Evolutionary conservation across 1,140 invertebrate species (phyloP), one percentile per base, ranked within the genome.

Genomic region (Vollenhovia emeryi): DNA sequence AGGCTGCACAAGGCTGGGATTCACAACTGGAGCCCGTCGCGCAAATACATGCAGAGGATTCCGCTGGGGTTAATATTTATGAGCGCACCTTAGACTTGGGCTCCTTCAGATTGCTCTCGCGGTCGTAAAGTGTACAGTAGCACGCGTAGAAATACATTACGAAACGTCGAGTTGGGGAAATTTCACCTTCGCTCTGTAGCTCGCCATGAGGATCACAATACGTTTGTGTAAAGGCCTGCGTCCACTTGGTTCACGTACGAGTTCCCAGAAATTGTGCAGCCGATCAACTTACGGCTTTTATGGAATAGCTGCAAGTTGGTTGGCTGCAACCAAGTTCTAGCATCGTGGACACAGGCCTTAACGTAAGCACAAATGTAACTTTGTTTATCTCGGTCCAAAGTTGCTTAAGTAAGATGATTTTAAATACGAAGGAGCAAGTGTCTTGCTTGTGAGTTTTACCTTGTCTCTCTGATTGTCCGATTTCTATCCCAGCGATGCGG

Each of bases 21-120:
- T 64, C 94, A 95, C 71, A 95, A 95, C 60, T 95, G 94, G 94
- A 95, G 94, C 80, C 94, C 94, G 0, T 95, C 94, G 6, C 91
- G 92, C 21, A 95, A 95, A 78, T 94, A 95, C 59, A 95, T 95
- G 86, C 93, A 95, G 82, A 95, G 91, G 76, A 95, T 95, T 78
- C 91, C 94, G 6, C 82, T 95, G 21, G 92, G 92, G 94, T 95
- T 89, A 50, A 89, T 92, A 64, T 43, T 50, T 8, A 62, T n/a
- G 0, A 27, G 15, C 27, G 7, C 3, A 82, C 24, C 36, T 27
- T 48, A 24, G 11, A 45, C 40, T 13, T 30, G 13, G 11, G 5
- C 0, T 43, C 5, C 43, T 55, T 27, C 21, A n/a, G 5, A 36
- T 18, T 55, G 36, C n/a, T 64, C 9, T 50, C 18, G 0, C 15